Base-by-base conservation (phyloP, 2,797 vertebrate species). In the Odontamblyopus rebecca region DNA sequence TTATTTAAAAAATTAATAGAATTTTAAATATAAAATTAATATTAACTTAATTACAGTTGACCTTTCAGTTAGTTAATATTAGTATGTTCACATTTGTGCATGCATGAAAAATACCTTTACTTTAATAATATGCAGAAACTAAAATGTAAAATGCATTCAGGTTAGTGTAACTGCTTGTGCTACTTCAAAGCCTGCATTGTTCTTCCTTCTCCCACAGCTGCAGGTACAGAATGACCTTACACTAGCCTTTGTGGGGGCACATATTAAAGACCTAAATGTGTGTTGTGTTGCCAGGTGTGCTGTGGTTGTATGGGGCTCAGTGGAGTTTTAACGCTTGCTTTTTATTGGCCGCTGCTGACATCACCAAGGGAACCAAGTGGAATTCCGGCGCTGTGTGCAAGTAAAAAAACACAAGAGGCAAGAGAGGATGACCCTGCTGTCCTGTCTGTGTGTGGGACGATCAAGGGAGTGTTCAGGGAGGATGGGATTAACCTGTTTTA, bases 261-360 rank as follows among this genome's bases (percentile, higher is more conserved):
- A 78, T 72, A 78, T 82, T 76, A 79, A 85, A 84, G 73, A 72
- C 64, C 67, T 71, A 82, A 75, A 73, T 81, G 82, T 88, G 86
- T 86, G 87, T 86, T 82, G 85, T 83, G 86, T 82, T 88, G 88
- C 88, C 88, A 89, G 88, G 87, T 88, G 87, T 86, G 82, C 84
- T 77, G 75, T 0, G 59, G 77, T 85, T 88, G 77, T 83, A 89
- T 82, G 83, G 80, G 89, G 75, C 88, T 89, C 86, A 65, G 86
- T 62, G 83, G 88, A 86, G 86, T 87, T 90, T 88, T 90, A 86
- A 90, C 74, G 35, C 71, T 12, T 38, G 57, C 11, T 60, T 86
- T 90, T 89, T 88, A 91, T 82, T 90, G 88, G 85, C 77, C 74
- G 9, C 76, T 48, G 82, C 83, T 86, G 84, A 88, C 85, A 86